These are phyloP conservation scores for Macrosteles quadrilineatus DNA, from an alignment of 1,140 invertebrate genomes.

Conservation along the genomic window DNA sequence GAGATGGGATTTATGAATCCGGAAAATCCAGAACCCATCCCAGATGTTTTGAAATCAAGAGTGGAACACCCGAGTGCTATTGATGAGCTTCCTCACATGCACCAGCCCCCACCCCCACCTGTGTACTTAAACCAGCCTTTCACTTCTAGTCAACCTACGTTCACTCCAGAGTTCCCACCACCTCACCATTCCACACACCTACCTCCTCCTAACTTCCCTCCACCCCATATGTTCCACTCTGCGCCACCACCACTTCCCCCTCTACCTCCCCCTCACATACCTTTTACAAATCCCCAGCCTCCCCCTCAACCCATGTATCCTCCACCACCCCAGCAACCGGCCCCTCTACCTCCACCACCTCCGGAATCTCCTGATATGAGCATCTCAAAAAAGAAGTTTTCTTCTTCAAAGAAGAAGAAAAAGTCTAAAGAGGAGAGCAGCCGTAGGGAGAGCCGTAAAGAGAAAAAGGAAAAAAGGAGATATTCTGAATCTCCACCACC, in stretches of 20 bases:
- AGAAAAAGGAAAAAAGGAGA: conserved; percentile 26
- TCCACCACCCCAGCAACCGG: conserved; percentile 32
- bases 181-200: not conserved
- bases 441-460: not conserved
- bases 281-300: conserved; percentile 33
- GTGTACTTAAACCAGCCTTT: not conserved
- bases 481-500: conserved; percentile 16
- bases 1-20: conserved; percentile 37
- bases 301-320: not conserved
- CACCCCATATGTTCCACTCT: conserved; percentile 18
- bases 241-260: conserved; percentile 24
- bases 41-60: conserved; percentile 5
- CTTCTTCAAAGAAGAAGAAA: not conserved
- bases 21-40: conserved; percentile 9
- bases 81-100: no score
- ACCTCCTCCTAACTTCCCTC: conserved; percentile 16
- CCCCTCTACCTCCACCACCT: conserved; percentile 29
- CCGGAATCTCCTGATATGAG: not conserved
- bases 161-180: not conserved
- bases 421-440: conserved; percentile 6
- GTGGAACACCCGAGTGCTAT: not conserved
- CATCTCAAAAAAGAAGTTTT: not conserved
- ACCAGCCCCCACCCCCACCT: not conserved
- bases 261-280: conserved; percentile 26
- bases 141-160: conserved; percentile 16